phyloP scores from a whole-genome alignment of 2,797 vertebrate species.

The Microcaecilia unicolor region DNA sequence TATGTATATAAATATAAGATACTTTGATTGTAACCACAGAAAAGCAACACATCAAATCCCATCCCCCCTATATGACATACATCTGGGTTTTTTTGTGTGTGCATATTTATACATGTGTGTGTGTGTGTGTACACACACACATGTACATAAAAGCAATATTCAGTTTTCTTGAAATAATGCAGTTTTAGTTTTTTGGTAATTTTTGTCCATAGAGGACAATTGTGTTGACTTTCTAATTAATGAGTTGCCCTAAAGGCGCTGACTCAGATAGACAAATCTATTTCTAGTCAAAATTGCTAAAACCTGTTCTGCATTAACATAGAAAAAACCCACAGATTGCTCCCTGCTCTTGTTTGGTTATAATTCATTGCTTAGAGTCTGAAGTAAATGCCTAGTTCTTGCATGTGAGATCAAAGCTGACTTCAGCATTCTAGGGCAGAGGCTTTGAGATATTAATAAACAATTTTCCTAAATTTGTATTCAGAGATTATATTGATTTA shows the following conservation, averaged over 20 bases:
- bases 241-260: slow-evolving; percentile 21
- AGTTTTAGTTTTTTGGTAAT: slow-evolving; percentile 3
- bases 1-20: too few relatives aligned
- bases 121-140: too few relatives aligned
- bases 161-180: too few relatives aligned
- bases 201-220: slow-evolving; percentile 4
- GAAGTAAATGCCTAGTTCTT: slow-evolving; percentile 11
- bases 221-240: slow-evolving; percentile 26
- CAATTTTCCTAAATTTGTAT: not conserved
- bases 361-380: not conserved
- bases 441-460: not conserved
- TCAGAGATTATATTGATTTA: too few relatives aligned
- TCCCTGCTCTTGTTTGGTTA: slow-evolving; percentile 14
- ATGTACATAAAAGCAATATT: too few relatives aligned
- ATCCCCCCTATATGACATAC: too few relatives aligned
- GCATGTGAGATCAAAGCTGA: slow-evolving; percentile 6
- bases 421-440: not conserved
- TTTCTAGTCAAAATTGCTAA: slow-evolving; percentile 28
- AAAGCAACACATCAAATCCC: too few relatives aligned
- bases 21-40: too few relatives aligned
- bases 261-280: slow-evolving; percentile 22
- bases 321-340: slow-evolving; percentile 31
- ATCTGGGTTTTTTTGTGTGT: too few relatives aligned
- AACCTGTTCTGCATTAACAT: slow-evolving; percentile 22
- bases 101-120: too few relatives aligned